A percentile compares a stretch with the other conserved stretches of the same genome.
These are phyloP conservation scores for Jaculus jaculus DNA, from an alignment of 2,113 vertebrate genomes.

Conservation along the genomic window DNA sequence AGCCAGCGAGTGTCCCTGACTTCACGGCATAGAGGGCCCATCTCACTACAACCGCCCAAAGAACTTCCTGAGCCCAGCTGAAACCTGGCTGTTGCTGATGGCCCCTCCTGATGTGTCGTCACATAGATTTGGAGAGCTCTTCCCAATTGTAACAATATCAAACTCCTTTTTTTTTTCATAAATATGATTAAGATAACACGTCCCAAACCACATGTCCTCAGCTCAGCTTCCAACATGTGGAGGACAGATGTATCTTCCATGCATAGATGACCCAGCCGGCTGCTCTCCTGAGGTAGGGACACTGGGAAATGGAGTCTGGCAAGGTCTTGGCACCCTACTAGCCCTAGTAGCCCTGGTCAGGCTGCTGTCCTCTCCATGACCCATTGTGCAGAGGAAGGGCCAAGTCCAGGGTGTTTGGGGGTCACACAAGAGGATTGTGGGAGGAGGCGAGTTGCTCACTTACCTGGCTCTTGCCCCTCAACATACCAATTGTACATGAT, in stretches of 20 bases:
- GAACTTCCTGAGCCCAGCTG: constrained; percentile 59
- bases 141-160: constrained; percentile 67
- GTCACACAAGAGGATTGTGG: neutral
- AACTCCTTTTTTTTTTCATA: constrained; percentile 79
- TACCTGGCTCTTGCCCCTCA: neutral
- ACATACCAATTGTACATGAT: neutral
- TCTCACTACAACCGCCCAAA: constrained; percentile 46
- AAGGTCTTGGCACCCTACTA: constrained; percentile 4
- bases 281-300: constrained; percentile 82
- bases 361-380: constrained; percentile 61
- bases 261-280: constrained; percentile 84
- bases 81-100: constrained; percentile 64
- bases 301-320: constrained; percentile 32
- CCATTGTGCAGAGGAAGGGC: constrained; percentile 17
- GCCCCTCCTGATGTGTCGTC: constrained; percentile 73
- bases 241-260: constrained; percentile 91
- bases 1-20: constrained; percentile 72
- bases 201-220: constrained; percentile 91
- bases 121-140: constrained; percentile 77
- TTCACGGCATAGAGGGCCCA: constrained; percentile 67
- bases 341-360: constrained; percentile 6
- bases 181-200: constrained; percentile 95
- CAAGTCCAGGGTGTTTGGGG: neutral
- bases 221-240: constrained; percentile 89
- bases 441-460: neutral